A percentile compares a stretch with the other conserved stretches of the same genome.
Conservation (phyloP, 2,113 vertebrate genomes). For the Lepisosteus osseus region DNA sequence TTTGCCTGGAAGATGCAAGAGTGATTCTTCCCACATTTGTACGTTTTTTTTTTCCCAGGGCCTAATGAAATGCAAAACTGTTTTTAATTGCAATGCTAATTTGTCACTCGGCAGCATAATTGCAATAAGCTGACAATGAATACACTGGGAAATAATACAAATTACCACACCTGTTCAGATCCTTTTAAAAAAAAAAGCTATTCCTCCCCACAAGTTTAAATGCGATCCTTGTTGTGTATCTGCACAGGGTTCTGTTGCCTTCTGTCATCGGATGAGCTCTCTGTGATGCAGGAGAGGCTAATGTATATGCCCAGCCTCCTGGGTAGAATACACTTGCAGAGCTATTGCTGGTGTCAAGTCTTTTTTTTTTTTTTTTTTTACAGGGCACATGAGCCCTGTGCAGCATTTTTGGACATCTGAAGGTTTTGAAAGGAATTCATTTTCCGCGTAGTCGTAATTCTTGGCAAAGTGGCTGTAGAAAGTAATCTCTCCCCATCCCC, state of each 20-base stretch:
- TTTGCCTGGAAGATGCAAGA: not conserved
- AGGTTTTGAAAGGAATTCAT: slow-evolving; percentile 4
- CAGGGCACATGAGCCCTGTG: not conserved
- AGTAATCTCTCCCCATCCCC: slow-evolving; percentile 12
- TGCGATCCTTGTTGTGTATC: no score
- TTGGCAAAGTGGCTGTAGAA: slow-evolving; percentile 7
- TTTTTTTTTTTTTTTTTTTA: not conserved
- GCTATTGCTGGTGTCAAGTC: no score
- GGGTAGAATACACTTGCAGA: no score
- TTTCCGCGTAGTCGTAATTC: slow-evolving; percentile 17
- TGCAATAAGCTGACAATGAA: slow-evolving; percentile 7
- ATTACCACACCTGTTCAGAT: slow-evolving; percentile 70
- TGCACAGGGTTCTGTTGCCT: no score
- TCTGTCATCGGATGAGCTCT: no score
- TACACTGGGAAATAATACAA: slow-evolving; percentile 46
- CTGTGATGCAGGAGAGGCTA: no score
- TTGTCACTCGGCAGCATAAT: not conserved
- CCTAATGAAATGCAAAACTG: slow-evolving; percentile 5
- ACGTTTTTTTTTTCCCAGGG: not conserved
- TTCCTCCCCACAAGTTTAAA: no score
- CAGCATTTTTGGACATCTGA: not conserved
- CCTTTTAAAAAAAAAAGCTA: no score
- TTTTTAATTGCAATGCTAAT: slow-evolving; percentile 11
- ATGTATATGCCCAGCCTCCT: no score
- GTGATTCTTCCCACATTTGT: not conserved